Evolutionary conservation across 2,888 invertebrate genomes (phyloP), one percentile per base, ranked within the genome.

Genomic region (Volucella bombylans): DNA sequence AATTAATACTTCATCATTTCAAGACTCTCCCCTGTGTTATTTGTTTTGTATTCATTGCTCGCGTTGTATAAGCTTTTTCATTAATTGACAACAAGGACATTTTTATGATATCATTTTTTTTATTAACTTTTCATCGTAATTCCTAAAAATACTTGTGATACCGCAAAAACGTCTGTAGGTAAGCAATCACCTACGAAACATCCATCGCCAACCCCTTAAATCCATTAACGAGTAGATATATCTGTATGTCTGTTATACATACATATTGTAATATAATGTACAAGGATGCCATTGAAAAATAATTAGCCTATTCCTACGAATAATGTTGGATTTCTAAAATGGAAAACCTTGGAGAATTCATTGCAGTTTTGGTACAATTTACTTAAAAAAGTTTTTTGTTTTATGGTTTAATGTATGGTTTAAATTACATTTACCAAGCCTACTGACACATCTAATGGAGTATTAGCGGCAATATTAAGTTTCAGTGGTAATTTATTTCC

Each of bases 371-470:
- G 23, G 23, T 23, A 23, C 4, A 23, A 23, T 4, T 3, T 4
- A 1, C 3, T 23, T 23, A 23, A 23, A 23, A 23, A 4, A 23
- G 4, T 23, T 23, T 3, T 23, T 23, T 23, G 3, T n/a, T n/a
- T n/a, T n/a, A n/a, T n/a, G n/a, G n/a, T n/a, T n/a, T n/a, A n/a
- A 23, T 23, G 4, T 23, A 23, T 23, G 23, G 23, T 23, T 23
- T 23, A 23, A 23, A 23, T 23, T 23, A 23, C 23, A 23, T 23
- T 1, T 23, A 64, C 47, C 73, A 47, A 41, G 62, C 49, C 49
- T 73, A 18, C 73, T 55, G 73, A 73, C 55, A 64, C 49, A 55
- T 55, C 45, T 55, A 57, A 57, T 74, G 57, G 59, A 59, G 64
- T 57, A 55, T 41, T 71, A n/a, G 11, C 62, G 14, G 14, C 15